Evolutionary conservation across 2,113 vertebrate genomes (phyloP).

Genomic region (Isichthys henryi): DNA sequence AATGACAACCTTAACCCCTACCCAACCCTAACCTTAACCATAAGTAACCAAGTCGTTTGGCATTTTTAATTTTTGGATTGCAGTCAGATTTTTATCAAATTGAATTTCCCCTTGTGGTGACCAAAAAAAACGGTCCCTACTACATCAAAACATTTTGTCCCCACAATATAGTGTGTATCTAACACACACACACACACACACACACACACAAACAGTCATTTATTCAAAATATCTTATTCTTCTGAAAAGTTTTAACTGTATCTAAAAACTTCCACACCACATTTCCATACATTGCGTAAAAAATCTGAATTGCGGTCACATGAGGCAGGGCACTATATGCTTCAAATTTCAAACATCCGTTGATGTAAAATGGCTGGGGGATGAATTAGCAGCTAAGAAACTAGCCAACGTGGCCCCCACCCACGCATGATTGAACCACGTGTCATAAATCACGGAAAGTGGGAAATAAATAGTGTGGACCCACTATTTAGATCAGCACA

Average conservation of each 20-base stretch:
- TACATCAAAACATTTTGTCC: too few relatives aligned
- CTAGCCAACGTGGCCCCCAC: not conserved
- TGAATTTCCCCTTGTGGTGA: too few relatives aligned
- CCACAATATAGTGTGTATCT: too few relatives aligned
- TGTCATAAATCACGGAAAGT: constrained; percentile 13
- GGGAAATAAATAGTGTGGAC: constrained; percentile 11
- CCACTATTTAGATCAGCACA: not conserved
- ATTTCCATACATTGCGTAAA: not conserved
- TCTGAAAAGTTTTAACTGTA: not conserved
- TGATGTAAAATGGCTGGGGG: not conserved
- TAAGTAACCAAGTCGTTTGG: too few relatives aligned
- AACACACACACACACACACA: not conserved
- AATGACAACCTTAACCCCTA: too few relatives aligned
- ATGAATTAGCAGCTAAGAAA: not conserved
- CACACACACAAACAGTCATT: not conserved
- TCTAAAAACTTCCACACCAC: not conserved
- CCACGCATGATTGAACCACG: not conserved
- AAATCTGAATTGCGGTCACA: not conserved
- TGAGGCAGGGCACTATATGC: not conserved
- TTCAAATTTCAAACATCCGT: not conserved
- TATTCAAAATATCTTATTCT: not conserved
- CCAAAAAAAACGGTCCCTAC: too few relatives aligned
- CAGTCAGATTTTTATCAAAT: too few relatives aligned
- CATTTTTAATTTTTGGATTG: too few relatives aligned
- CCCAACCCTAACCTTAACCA: too few relatives aligned